Evolutionary conservation across 2,113 vertebrate genomes (phyloP).

Genomic region (Siphamia tubifer): DNA sequence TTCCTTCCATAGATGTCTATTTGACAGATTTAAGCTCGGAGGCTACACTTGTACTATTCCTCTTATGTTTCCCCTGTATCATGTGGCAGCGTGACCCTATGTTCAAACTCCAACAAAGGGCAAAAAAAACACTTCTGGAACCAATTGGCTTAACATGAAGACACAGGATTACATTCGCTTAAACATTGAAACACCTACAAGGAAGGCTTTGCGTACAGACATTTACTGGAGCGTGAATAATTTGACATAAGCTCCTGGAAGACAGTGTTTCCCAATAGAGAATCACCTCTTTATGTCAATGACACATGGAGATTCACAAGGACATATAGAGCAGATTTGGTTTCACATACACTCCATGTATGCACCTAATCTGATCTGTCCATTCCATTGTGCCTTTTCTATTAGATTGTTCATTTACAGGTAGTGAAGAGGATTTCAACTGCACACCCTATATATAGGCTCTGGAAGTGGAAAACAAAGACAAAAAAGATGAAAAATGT

Average conservation of each 20-base stretch:
- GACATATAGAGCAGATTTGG: not conserved
- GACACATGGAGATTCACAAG: not conserved
- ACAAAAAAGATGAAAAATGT: too few species aligned
- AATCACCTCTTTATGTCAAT: not conserved
- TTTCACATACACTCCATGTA: too few species aligned
- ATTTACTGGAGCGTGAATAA: constrained; percentile 29
- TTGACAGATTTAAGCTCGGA: constrained; percentile 20
- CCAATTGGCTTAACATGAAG: constrained; percentile 34
- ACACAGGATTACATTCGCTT: constrained; percentile 35
- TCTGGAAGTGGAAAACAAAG: too few species aligned
- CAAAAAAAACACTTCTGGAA: constrained; percentile 24
- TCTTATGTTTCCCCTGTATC: not conserved
- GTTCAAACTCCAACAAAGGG: constrained; percentile 17
- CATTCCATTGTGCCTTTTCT: too few species aligned
- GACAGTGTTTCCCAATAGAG: not conserved
- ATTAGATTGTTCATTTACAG: too few species aligned
- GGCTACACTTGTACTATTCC: not conserved
- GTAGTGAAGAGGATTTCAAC: too few species aligned
- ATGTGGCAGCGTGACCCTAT: constrained; percentile 4
- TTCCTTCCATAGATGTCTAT: not conserved
- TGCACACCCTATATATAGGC: too few species aligned
- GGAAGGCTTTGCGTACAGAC: not conserved
- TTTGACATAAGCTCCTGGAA: constrained; percentile 7
- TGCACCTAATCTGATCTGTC: too few species aligned
- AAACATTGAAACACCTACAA: constrained; percentile 38